Conservation (phyloP, 2,797 vertebrate species). For the Argya squamiceps region DNA sequence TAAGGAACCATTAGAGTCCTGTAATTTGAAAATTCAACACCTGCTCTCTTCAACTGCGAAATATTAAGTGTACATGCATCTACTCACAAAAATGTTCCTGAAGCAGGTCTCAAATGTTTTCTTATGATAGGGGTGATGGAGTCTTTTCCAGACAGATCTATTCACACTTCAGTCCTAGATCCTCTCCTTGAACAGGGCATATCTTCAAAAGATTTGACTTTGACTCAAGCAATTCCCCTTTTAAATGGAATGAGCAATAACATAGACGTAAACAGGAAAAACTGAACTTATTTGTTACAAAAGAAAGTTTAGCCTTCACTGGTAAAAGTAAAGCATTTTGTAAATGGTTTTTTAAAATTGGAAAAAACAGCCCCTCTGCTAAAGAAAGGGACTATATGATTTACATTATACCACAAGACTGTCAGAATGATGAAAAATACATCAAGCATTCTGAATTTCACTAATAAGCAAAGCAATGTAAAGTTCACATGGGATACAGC, state of each 20-base stretch:
- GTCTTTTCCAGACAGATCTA: not conserved
- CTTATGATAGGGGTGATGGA: not conserved
- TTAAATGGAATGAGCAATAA: conserved; percentile 36
- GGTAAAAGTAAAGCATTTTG: not conserved
- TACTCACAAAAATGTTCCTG: not conserved
- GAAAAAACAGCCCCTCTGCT: conserved; percentile 8
- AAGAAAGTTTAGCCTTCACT: not conserved
- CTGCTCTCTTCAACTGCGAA: not conserved
- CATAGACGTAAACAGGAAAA: conserved; percentile 57
- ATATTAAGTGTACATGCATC: not conserved
- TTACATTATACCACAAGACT: not conserved
- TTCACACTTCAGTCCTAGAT: not conserved
- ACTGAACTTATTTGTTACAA: conserved; percentile 8
- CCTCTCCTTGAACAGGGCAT: not conserved
- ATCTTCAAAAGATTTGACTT: conserved; percentile 38
- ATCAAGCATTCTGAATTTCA: not conserved
- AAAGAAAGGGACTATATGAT: not conserved
- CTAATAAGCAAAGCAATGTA: not conserved
- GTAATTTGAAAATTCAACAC: not conserved
- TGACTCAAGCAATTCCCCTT: conserved; percentile 36
- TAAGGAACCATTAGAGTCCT: not conserved
- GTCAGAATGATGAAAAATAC: conserved; percentile 20
- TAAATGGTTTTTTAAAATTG: not conserved
- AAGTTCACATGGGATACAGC: not conserved
- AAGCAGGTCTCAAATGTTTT: not conserved